phyloP scores from a whole-genome alignment of 2,113 vertebrate genomes.

The Phyllostomus discolor region DNA sequence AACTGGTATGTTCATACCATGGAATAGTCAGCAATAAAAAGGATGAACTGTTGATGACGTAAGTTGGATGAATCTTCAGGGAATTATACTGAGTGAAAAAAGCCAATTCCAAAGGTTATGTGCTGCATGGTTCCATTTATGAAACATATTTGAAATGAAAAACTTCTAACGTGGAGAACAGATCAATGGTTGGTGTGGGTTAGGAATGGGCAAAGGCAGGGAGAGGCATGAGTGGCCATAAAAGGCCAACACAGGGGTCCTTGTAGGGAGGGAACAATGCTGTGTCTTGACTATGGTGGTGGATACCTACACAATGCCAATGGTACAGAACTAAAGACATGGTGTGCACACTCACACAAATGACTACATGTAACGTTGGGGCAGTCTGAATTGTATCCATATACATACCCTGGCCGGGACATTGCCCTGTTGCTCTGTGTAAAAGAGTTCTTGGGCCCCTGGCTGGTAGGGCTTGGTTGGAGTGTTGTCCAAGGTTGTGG shows the following conservation, averaged over 20 bases:
- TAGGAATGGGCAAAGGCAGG: not conserved
- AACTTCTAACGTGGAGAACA: not conserved
- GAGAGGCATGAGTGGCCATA: not conserved
- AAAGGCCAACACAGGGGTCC: not conserved
- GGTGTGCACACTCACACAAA: not conserved
- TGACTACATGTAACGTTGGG: not conserved
- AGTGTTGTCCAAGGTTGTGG: no score
- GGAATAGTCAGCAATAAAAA: not conserved
- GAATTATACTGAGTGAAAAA: not conserved
- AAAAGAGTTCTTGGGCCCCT: not conserved
- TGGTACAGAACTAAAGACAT: not conserved
- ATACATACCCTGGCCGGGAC: not conserved
- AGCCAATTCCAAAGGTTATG: not conserved
- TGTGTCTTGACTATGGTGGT: not conserved
- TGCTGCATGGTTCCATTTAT: not conserved
- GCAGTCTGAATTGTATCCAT: not conserved
- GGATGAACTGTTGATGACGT: not conserved
- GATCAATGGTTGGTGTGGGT: not conserved
- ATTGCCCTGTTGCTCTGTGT: not conserved
- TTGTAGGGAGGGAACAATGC: not conserved
- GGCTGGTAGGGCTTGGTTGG: no score
- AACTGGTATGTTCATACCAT: not conserved
- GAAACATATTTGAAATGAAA: not conserved
- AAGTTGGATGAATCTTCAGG: not conserved
- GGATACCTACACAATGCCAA: not conserved